Percentiles rank a stretch among this genome's conserved stretches.
Evolutionary conservation across 64 coral and sea anemone genomes (phyloP).

Genomic region (Actinia equina): DNA sequence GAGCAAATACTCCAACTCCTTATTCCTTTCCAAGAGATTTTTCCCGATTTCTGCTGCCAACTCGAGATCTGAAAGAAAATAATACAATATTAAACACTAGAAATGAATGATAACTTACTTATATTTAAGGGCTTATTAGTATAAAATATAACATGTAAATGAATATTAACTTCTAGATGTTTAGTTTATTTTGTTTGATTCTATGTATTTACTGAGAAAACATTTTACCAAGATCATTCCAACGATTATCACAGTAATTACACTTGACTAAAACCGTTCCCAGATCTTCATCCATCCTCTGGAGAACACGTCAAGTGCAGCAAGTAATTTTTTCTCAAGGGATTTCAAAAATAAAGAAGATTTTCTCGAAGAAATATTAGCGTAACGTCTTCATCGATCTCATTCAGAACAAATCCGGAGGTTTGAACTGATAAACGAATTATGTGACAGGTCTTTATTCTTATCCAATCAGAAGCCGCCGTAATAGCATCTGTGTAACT

Average conservation of each 20-base stretch:
- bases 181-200: not conserved
- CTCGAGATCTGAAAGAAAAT: constrained; percentile 76
- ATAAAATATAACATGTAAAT: not conserved
- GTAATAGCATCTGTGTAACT: not conserved
- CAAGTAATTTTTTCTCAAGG: not conserved
- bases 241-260: constrained; percentile 22
- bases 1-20: constrained; percentile 87
- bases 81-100: constrained; percentile 11
- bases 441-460: not conserved
- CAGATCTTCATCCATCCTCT: not conserved
- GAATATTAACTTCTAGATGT: not conserved
- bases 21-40: constrained; percentile 94
- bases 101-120: not conserved
- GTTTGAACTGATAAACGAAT: not conserved
- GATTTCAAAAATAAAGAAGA: not conserved
- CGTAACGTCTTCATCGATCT: not conserved
- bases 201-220: not conserved
- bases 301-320: not conserved
- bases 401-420: constrained; percentile 11
- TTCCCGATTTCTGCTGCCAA: constrained; percentile 96
- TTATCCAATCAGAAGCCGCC: not conserved
- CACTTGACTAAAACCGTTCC: not conserved
- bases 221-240: constrained; percentile 16
- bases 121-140: not conserved
- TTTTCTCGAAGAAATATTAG: not conserved